phyloP scores from a whole-genome alignment of 2,113 vertebrate genomes.

The Girardinichthys multiradiatus region DNA sequence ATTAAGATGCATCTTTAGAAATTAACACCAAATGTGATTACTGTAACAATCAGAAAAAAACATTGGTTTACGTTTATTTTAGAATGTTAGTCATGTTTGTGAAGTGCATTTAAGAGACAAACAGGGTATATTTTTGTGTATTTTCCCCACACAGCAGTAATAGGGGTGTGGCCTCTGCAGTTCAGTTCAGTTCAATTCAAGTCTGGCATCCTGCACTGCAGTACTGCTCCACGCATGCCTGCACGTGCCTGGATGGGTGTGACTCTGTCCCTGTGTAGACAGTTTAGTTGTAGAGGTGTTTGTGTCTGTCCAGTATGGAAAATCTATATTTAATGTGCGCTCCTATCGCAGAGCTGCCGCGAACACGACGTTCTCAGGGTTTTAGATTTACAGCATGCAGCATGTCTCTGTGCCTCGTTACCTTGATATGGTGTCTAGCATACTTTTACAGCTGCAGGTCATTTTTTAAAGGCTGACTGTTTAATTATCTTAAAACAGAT shows the following conservation, averaged over 20 bases:
- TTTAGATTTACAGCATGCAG: conserved; percentile 31
- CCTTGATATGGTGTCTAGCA: neutral
- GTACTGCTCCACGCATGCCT: conserved; percentile 44
- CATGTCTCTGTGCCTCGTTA: neutral
- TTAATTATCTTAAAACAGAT: neutral
- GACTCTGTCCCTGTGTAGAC: neutral
- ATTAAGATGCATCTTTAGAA: too few relatives aligned
- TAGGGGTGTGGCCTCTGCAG: conserved; percentile 64
- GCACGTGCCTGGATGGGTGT: conserved; percentile 21
- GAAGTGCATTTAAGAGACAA: conserved; percentile 1
- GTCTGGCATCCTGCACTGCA: conserved; percentile 69
- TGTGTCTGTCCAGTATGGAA: conserved; percentile 1
- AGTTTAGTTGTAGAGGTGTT: conserved; percentile 5
- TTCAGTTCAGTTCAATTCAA: conserved; percentile 30
- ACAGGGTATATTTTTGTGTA: neutral
- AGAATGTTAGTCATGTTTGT: neutral
- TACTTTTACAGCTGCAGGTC: neutral
- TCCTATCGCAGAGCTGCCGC: conserved; percentile 82
- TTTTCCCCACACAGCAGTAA: neutral
- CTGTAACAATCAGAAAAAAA: neutral
- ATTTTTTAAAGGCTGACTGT: neutral
- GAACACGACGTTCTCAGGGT: conserved; percentile 11
- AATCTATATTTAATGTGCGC: conserved; percentile 74
- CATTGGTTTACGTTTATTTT: neutral
- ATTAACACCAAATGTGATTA: neutral